phyloP scores from a whole-genome alignment of 2,113 vertebrate species.

The Tenebrosternarchus preto region DNA sequence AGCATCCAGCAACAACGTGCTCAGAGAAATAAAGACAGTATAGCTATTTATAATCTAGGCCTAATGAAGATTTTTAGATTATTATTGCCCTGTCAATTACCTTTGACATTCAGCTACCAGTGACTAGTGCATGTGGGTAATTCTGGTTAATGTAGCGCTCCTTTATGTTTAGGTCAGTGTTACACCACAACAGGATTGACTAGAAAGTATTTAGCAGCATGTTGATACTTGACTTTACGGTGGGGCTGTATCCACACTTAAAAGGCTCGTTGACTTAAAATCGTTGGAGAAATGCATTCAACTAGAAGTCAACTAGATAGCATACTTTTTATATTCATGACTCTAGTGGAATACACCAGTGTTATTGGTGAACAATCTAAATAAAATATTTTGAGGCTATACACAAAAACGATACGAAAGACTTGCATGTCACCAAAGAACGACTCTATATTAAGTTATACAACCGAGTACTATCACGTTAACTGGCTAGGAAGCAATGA shows the following conservation, averaged over 20 bases:
- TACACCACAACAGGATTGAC: constrained; percentile 38
- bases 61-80: neutral
- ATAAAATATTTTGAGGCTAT: no score
- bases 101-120: neutral
- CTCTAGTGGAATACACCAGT: no score
- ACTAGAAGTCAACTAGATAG: constrained; percentile 2
- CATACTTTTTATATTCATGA: neutral
- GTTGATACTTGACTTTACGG: constrained; percentile 50
- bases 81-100: neutral
- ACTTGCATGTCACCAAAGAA: no score
- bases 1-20: neutral
- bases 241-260: constrained; percentile 29
- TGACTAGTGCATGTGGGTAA: neutral
- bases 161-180: neutral
- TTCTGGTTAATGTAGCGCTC: neutral
- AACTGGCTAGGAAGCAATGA: neutral
- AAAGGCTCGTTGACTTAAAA: neutral
- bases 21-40: neutral
- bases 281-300: neutral
- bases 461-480: no score
- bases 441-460: no score
- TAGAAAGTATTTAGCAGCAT: constrained; percentile 50
- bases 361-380: no score
- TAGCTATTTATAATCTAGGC: neutral
- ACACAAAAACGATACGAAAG: no score